These are phyloP conservation scores for Patiria pectinifera DNA, from an alignment of 53 echinoderm and acorn worm species.

Conservation along the genomic window DNA sequence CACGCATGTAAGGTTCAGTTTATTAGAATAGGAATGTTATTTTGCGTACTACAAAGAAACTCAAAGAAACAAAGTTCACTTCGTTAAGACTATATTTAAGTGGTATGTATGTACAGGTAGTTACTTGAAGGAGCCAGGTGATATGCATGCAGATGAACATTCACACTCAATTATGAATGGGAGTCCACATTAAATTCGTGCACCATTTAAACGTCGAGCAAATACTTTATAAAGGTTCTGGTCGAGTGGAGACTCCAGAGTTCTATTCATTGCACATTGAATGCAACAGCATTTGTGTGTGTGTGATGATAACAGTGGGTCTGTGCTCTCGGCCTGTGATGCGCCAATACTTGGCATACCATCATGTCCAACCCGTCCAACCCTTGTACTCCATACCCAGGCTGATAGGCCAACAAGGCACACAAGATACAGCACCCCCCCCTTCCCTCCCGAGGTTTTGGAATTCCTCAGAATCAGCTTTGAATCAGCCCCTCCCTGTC, in stretches of 20 bases:
- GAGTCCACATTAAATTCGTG: too few species aligned
- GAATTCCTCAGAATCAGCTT: slow-evolving; percentile 22
- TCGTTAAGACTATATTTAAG: too few species aligned
- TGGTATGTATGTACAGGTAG: too few species aligned
- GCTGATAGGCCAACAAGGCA: not conserved
- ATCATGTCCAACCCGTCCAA: not conserved
- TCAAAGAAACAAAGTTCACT: too few species aligned
- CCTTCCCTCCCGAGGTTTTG: slow-evolving; percentile 12
- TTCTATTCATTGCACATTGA: not conserved
- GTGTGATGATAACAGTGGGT: not conserved
- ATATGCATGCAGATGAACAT: too few species aligned
- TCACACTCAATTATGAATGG: too few species aligned
- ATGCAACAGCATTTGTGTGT: not conserved
- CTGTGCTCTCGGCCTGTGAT: not conserved
- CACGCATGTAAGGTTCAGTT: too few species aligned
- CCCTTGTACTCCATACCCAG: not conserved
- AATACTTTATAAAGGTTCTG: too few species aligned
- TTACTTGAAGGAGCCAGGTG: too few species aligned
- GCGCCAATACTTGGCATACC: slow-evolving; percentile 20
- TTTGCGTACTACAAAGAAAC: too few species aligned
- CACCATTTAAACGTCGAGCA: too few species aligned
- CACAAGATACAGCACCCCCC: not conserved
- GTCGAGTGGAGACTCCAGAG: not conserved
- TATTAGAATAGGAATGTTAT: too few species aligned
- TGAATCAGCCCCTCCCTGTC: not conserved